Evolutionary conservation across 2,113 vertebrate species (phyloP), one percentile per base, ranked within the genome.

Genomic region (Salvelinus sp.): DNA sequence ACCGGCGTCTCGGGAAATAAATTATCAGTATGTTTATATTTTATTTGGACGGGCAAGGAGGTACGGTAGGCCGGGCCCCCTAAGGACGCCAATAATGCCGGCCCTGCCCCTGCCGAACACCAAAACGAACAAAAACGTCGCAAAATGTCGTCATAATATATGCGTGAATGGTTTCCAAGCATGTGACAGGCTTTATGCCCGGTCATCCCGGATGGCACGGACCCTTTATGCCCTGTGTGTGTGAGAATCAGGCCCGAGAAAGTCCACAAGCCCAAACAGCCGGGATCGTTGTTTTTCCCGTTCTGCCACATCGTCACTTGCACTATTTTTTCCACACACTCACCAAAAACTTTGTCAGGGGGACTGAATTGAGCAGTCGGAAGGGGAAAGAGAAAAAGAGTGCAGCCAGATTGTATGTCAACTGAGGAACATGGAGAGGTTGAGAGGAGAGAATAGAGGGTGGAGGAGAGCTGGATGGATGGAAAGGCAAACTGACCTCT

Each of bases 221-320:
- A 10, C 38, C 38, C 38, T 44, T 38, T 9, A 9, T 38, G 38
- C 2, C 6, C 38, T 48, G 48, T 76, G 66, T 33, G 66, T 20
- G 66, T 16, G 65, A 9, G 13, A 63, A 28, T 28, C 9, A 33
- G 27, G 22, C 4, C 10, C 71, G 27, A 50, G 33, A 2, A 38
- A 9, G 33, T 38, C 33, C 5, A 9, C 33, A 38, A 38, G 33
- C 33, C 33, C 33, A 38, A 38, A 38, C 33, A 9, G 33, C 7
- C 33, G 6, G 33, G 9, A 47, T 12, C n/a, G 44, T 57, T 78
- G 69, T 79, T 65, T 63, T 60, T 78, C 71, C 66, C 20, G 70
- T 81, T 70, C 81, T 73, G 20, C 69, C 33, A 38, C 67, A 80
- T 74, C 67, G 18, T 63, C 68, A 47, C 70, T 6, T 1, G 25